Evolutionary conservation across 2,113 vertebrate genomes (phyloP).

Genomic region (Xiphophorus hellerii): DNA sequence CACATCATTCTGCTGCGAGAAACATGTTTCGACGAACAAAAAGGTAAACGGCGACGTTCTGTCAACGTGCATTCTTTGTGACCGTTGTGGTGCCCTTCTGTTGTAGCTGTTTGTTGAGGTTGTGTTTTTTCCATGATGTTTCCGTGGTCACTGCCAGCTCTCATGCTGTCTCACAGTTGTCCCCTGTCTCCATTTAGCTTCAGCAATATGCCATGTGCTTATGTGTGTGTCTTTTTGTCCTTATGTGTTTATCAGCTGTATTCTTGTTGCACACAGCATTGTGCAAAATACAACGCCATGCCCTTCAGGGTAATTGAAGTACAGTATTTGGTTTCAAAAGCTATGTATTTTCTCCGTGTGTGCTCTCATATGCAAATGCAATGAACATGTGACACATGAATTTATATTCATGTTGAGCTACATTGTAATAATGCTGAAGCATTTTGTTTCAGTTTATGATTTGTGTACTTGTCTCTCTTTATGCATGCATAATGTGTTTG

Average conservation of each 20-base stretch:
- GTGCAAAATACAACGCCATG: constrained; percentile 1
- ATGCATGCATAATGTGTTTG: constrained; percentile 7
- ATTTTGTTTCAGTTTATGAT: constrained; percentile 37
- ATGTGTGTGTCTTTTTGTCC: constrained; percentile 28
- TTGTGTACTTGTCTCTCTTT: constrained; percentile 11
- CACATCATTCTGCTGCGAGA: constrained; percentile 65
- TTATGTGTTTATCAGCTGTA: constrained; percentile 13
- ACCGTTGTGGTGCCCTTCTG: constrained; percentile 42
- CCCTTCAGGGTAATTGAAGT: constrained; percentile 17
- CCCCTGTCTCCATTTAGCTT: constrained; percentile 66
- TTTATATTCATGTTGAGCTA: constrained; percentile 23
- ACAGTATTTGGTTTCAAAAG: neutral
- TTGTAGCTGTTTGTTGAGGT: constrained; percentile 47
- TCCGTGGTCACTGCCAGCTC: constrained; percentile 55
- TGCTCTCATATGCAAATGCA: neutral
- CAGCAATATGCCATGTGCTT: constrained; percentile 53
- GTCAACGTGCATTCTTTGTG: constrained; percentile 44
- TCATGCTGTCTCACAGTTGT: constrained; percentile 69
- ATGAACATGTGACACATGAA: constrained; percentile 11
- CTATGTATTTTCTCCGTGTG: constrained; percentile 10
- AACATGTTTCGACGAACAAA: constrained; percentile 87
- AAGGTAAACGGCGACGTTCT: constrained; percentile 77
- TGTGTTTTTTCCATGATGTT: constrained; percentile 63
- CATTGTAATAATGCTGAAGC: constrained; percentile 20
- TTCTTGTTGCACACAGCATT: constrained; percentile 7